phyloP scores from a whole-genome alignment of 2,113 vertebrate species.

The Poicephalus meyeri region DNA sequence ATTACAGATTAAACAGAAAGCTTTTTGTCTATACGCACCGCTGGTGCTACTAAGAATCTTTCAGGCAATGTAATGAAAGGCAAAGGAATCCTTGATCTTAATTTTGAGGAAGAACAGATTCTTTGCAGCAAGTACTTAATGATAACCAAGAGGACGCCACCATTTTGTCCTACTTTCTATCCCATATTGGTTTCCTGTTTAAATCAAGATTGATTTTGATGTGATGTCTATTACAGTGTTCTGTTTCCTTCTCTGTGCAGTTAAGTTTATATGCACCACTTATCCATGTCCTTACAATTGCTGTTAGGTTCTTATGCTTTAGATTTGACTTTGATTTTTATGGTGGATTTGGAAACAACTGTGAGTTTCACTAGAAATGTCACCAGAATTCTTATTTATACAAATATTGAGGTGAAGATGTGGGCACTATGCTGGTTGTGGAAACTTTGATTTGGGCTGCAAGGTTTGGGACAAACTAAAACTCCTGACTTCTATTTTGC shows the following conservation, averaged over 20 bases:
- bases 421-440: not conserved
- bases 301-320: not conserved
- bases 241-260: not conserved
- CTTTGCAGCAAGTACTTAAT: conserved; percentile 34
- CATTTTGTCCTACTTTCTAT: not conserved
- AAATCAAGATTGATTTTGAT: conserved; percentile 37
- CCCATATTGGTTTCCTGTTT: not conserved
- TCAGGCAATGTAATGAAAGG: conserved; percentile 59
- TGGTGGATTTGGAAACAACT: not conserved
- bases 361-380: not conserved
- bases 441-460: not conserved
- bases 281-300: not conserved
- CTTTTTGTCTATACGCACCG: conserved; percentile 62
- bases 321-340: not conserved
- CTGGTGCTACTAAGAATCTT: conserved; percentile 62
- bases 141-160: not conserved
- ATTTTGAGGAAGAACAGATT: conserved; percentile 30
- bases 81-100: conserved; percentile 51
- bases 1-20: conserved; percentile 48
- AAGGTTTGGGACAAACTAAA: not conserved
- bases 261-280: not conserved
- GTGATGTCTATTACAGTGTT: not conserved
- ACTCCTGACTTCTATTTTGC: not conserved
- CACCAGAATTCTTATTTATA: not conserved
- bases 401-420: not conserved